phyloP scores from a whole-genome alignment of 2,113 vertebrate genomes.

The Myrmecobius fasciatus region DNA sequence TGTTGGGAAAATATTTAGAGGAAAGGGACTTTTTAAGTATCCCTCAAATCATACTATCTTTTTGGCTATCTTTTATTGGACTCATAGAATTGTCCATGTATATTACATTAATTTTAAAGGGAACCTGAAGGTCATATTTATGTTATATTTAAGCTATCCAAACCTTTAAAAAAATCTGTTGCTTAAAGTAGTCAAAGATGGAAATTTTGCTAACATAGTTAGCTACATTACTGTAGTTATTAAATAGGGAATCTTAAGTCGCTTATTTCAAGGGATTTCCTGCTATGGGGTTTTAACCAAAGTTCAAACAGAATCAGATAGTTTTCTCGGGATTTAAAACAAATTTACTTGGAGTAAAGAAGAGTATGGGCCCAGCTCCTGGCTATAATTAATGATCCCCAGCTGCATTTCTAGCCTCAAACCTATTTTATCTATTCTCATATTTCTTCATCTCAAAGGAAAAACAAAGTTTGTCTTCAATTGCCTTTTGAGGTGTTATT shows the following conservation, averaged over 20 bases:
- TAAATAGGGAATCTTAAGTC: background rate
- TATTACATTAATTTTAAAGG: background rate
- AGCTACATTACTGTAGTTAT: background rate
- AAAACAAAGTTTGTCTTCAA: constrained; percentile 27
- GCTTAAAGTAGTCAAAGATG: background rate
- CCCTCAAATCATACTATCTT: background rate
- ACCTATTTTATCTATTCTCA: constrained; percentile 34
- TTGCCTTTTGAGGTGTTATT: background rate
- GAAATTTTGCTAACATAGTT: background rate
- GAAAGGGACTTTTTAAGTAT: background rate
- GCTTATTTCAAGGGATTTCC: background rate
- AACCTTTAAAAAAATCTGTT: background rate
- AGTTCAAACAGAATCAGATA: constrained; percentile 40
- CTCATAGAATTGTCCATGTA: background rate
- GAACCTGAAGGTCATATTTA: background rate
- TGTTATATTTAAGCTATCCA: background rate
- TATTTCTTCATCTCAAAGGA: constrained; percentile 41
- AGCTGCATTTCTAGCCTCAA: background rate
- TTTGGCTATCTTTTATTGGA: background rate
- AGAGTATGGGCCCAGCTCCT: background rate
- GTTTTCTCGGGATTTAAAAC: constrained; percentile 35
- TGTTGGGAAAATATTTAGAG: background rate
- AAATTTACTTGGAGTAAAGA: constrained; percentile 38
- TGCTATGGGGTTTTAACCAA: constrained; percentile 13
- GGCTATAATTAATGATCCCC: background rate